Evolutionary conservation across 2,888 invertebrate genomes (phyloP), one percentile per base, ranked within the genome.

Genomic region (Tholera decimalis): DNA sequence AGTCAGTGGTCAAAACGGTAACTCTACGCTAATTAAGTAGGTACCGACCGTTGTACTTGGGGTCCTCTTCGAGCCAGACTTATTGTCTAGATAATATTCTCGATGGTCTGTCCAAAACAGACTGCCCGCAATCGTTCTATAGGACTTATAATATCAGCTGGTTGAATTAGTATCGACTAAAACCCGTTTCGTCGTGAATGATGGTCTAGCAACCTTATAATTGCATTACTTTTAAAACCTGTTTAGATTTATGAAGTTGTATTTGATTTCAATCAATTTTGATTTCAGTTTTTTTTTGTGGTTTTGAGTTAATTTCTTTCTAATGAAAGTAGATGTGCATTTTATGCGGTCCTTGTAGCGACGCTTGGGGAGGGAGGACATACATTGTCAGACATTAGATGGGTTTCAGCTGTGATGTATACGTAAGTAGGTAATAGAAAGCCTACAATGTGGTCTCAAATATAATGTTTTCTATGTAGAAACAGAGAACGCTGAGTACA

Each of bases 191-290:
- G 13, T 7, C 26, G 41, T 43, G 22, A 53, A 53, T 37, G 49
- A 68, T 71, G 26, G 33, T 24, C 50, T 33, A 26, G 37, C 72
- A 50, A 72, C 30, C 24, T 56, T 33, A 20, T 44, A 50, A 62
- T 69, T 46, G 33, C 69, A 63, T 55, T 72, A 50, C 37, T 46
- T 50, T 43, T n/a, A 6, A 44, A 72, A 72, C 72, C 37, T 8
- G 62, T 54, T 54, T 26, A 5, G 3, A n/a, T n/a, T n/a, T n/a
- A n/a, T n/a, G n/a, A n/a, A 24, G n/a, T 26, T 18, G 15, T 62
- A 15, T 30, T 62, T 62, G 39, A 43, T 61, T 71, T 51, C 7
- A 18, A 59, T 30, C 11, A 20, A 47, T 33, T 59, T 46, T 18
- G 1, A 37, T 33, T 51, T 33, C 20, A 0, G 30, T 59, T 28